Conservation (phyloP, 2,888 invertebrate species). For the Chouioia cunea region DNA sequence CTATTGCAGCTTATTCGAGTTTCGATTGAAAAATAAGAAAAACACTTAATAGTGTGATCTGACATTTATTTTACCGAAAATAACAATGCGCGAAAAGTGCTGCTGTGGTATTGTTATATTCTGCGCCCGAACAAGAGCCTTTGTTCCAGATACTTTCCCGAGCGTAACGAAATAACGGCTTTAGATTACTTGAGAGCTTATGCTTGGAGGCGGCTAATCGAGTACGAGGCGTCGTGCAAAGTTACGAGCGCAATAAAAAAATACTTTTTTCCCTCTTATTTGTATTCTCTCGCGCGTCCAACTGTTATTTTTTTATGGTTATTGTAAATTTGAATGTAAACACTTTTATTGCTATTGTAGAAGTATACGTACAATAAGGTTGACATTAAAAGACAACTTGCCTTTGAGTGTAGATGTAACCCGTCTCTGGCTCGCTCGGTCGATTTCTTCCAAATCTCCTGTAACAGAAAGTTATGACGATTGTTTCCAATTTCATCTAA, state of each 20-base stretch:
- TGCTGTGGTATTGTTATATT: background rate
- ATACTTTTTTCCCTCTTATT: too few relatives aligned
- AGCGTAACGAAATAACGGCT: background rate
- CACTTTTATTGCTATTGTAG: too few relatives aligned
- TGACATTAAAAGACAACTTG: constrained; percentile 12
- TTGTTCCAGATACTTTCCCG: constrained; percentile 7
- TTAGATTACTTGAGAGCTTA: background rate
- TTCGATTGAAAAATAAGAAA: background rate
- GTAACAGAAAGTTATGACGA: constrained; percentile 32
- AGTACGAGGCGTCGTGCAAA: too few relatives aligned
- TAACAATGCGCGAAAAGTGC: constrained; percentile 9
- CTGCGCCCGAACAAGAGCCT: background rate
- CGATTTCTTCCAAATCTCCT: constrained; percentile 37
- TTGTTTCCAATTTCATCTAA: too few relatives aligned
- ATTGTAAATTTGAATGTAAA: too few relatives aligned
- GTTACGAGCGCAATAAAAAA: too few relatives aligned
- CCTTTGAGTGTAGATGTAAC: constrained; percentile 46
- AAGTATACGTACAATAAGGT: background rate
- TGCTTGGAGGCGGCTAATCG: constrained; percentile 16
- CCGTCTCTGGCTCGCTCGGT: constrained; percentile 40
- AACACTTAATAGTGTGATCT: background rate
- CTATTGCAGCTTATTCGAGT: background rate
- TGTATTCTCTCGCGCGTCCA: too few relatives aligned
- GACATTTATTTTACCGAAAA: background rate
- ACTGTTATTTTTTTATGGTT: too few relatives aligned